Evolutionary conservation across 2,113 vertebrate genomes (phyloP), one percentile per base, ranked within the genome.

Genomic region (Aviceda subcristata): DNA sequence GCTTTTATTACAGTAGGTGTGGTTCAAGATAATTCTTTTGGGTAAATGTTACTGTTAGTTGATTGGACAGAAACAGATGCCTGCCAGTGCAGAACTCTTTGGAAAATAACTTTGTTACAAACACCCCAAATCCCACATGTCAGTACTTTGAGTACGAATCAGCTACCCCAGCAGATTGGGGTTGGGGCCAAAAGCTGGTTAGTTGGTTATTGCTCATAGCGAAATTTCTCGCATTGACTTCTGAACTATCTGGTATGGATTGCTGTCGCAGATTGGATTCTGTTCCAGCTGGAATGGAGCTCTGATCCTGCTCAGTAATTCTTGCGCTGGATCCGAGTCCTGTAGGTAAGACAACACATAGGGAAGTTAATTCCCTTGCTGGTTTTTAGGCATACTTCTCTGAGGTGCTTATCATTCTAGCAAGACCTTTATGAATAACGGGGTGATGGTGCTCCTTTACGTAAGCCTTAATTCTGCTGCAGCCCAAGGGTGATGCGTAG

Each of bases 371-470:
- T 24, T 53, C 11, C 11, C 29, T 41, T 36, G 27, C 21, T 66
- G 55, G 0, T 27, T 39, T 82, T 20, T 4, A 22, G 20, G 2
- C 8, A 2, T 41, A 2, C 11, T 23, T 60, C 24, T 48, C 34
- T 39, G 30, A 56, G 69, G 19, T 39, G 18, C 15, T 71, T 27
- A 2, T n/a, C 3, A 3, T 50, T 78, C 29, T 36, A 38, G 23
- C 26, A 39, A 7, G 67, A 10, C 18, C 15, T 50, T 64, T 23
- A 4, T 23, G n/a, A 66, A 9, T 46, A 26, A 45, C 1, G 0
- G 15, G 39, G 10, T 72, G 50, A 8, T 60, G 53, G 10, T 55
- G 18, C 17, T 80, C 19, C 36, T 60, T 60, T 19, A 15, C 7
- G 3, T 55, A 21, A 60, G 15, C 55, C 17, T 64, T 24, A 12